Conservation (phyloP, 2,797 vertebrate species). For the Phaenicophaeus curvirostris region DNA sequence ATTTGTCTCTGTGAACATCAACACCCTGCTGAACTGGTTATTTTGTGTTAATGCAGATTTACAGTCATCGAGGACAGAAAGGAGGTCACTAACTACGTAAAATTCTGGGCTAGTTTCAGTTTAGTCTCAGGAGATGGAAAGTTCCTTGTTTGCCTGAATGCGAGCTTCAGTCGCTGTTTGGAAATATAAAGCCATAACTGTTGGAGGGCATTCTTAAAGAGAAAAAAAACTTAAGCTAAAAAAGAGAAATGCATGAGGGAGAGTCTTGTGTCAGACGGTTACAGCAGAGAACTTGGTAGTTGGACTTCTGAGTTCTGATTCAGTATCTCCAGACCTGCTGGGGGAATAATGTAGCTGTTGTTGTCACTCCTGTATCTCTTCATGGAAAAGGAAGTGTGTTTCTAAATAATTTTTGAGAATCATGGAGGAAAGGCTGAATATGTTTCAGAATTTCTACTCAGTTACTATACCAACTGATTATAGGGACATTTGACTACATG, state of each 20-base stretch:
- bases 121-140: neutral
- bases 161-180: neutral
- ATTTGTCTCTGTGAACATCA: conserved; percentile 59
- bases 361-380: neutral
- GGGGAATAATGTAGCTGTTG: neutral
- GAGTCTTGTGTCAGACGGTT: neutral
- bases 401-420: neutral
- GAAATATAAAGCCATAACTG: conserved; percentile 27
- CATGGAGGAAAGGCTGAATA: neutral
- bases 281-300: neutral
- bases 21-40: neutral
- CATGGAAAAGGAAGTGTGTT: neutral
- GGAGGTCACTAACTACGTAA: neutral
- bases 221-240: neutral
- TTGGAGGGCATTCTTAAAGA: neutral
- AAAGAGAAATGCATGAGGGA: neutral
- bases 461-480: neutral
- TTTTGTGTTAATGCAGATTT: conserved; percentile 40
- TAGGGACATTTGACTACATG: neutral
- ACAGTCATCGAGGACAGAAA: conserved; percentile 13
- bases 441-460: neutral
- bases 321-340: neutral
- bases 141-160: neutral
- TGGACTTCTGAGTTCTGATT: neutral
- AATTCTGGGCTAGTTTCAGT: neutral